These are phyloP conservation scores for Melanocharis versteri DNA, from an alignment of 2,113 vertebrate species.

Conservation along the genomic window DNA sequence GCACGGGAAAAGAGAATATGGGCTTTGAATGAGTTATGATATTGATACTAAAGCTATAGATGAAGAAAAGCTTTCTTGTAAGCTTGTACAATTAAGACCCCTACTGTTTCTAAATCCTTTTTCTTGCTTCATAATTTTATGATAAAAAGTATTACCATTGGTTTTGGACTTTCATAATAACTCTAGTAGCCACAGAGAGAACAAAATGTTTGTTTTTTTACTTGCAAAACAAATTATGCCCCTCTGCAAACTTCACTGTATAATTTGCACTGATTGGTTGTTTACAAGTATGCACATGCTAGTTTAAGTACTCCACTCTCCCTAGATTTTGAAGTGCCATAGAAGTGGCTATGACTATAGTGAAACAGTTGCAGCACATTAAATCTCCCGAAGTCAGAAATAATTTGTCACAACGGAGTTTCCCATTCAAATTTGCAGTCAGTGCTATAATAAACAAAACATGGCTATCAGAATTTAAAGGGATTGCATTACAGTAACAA, in stretches of 20 bases:
- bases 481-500: neutral
- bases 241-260: constrained; percentile 55
- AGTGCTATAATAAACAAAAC: neutral
- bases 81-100: constrained; percentile 79
- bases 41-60: constrained; percentile 75
- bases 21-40: constrained; percentile 4
- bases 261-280: constrained; percentile 74
- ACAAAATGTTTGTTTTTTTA: constrained; percentile 82
- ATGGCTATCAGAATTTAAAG: neutral
- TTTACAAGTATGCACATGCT: constrained; percentile 15
- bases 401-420: neutral
- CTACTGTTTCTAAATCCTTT: constrained; percentile 81
- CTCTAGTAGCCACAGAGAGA: constrained; percentile 59
- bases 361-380: neutral
- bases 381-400: neutral
- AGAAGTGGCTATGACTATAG: neutral
- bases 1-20: constrained; percentile 19
- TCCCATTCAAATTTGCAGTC: neutral
- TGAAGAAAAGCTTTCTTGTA: constrained; percentile 68
- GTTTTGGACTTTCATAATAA: constrained; percentile 78
- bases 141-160: constrained; percentile 78
- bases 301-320: neutral
- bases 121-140: constrained; percentile 85
- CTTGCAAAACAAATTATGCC: constrained; percentile 74
- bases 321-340: neutral